Conservation (phyloP, 2,113 vertebrate species). For the Notothenia rossii region DNA sequence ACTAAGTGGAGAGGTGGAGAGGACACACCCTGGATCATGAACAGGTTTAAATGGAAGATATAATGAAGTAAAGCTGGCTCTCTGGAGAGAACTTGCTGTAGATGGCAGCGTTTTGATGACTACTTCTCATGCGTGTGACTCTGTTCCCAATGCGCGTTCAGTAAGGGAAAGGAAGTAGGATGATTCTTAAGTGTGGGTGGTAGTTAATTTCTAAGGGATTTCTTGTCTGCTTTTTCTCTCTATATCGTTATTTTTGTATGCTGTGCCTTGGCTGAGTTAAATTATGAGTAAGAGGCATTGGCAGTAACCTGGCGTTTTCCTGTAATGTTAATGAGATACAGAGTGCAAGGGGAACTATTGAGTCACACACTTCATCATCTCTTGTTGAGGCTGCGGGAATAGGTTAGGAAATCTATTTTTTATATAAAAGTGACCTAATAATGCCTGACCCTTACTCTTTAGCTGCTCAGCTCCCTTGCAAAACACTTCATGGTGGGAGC, state of each 20-base stretch:
- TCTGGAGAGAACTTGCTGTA: conserved; percentile 54
- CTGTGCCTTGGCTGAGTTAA: conserved; percentile 18
- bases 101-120: conserved; percentile 67
- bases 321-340: conserved; percentile 73
- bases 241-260: conserved; percentile 22
- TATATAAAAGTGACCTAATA: conserved; percentile 12
- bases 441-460: conserved; percentile 32
- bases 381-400: conserved; percentile 53
- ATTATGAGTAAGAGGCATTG: conserved; percentile 36
- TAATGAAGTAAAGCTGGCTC: conserved; percentile 71
- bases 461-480: conserved; percentile 25
- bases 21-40: conserved; percentile 48
- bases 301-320: conserved; percentile 34
- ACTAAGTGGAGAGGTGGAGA: conserved; percentile 55
- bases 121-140: conserved; percentile 63
- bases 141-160: conserved; percentile 71
- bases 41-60: conserved; percentile 66
- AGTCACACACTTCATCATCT: conserved; percentile 63
- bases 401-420: conserved; percentile 32
- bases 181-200: conserved; percentile 19
- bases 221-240: background rate
- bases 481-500: conserved; percentile 31
- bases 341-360: conserved; percentile 48
- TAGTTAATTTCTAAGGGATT: too few species aligned
- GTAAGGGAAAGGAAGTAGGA: conserved; percentile 64